Conservation (phyloP, 2,888 invertebrate species). For the Villa cingulata region DNA sequence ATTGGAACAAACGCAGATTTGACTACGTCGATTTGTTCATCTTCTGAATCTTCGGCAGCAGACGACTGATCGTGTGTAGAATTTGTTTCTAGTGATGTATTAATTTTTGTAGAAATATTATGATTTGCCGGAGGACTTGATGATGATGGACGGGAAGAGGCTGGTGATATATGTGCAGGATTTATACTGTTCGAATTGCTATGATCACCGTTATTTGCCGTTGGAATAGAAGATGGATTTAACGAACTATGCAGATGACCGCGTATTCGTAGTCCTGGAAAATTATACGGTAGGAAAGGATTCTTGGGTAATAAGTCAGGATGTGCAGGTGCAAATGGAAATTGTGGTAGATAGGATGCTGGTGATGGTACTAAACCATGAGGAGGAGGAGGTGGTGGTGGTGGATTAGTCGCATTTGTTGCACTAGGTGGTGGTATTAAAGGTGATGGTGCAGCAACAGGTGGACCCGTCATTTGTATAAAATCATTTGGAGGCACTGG, state of each 20-base stretch:
- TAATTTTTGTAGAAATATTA: slow-evolving; percentile 26
- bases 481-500: slow-evolving; percentile 16
- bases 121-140: slow-evolving; percentile 25
- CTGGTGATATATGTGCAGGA: slow-evolving; percentile 30
- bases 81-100: slow-evolving; percentile 47
- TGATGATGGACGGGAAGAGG: slow-evolving; percentile 33
- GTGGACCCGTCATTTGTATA: slow-evolving; percentile 17
- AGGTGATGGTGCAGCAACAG: slow-evolving; percentile 10
- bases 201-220: slow-evolving; percentile 22
- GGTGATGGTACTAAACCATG: slow-evolving; percentile 41
- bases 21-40: slow-evolving; percentile 61
- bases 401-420: background rate
- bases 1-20: slow-evolving; percentile 62
- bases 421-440: background rate
- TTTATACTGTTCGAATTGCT: slow-evolving; percentile 11
- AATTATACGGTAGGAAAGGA: slow-evolving; percentile 45
- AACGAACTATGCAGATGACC: slow-evolving; percentile 21
- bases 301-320: slow-evolving; percentile 41
- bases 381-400: slow-evolving; percentile 14
- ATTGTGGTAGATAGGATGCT: slow-evolving; percentile 42
- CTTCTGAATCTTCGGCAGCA: slow-evolving; percentile 51
- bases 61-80: slow-evolving; percentile 44
- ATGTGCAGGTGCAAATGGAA: slow-evolving; percentile 41
- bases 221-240: slow-evolving; percentile 20
- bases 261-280: slow-evolving; percentile 31